A percentile compares a stretch with the other conserved stretches of the same genome.
These are phyloP conservation scores for Pollenia labialis DNA, from an alignment of 2,888 invertebrate species.

Conservation along the genomic window DNA sequence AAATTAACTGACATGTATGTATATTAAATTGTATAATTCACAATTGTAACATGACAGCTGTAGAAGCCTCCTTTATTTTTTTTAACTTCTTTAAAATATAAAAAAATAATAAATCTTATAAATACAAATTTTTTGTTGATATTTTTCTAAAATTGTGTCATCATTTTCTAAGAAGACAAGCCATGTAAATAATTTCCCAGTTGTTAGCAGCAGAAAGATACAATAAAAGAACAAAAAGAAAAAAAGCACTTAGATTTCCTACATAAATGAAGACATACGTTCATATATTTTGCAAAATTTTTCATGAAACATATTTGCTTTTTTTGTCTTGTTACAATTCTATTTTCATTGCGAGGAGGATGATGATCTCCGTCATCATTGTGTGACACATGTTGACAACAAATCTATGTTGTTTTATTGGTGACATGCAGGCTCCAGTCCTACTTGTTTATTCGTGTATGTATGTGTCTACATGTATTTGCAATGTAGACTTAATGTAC, in stretches of 20 bases:
- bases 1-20: neutral
- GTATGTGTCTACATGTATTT: neutral
- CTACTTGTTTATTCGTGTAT: slow-evolving; percentile 34
- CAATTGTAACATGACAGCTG: neutral
- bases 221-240: too few species aligned
- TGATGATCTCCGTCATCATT: slow-evolving; percentile 55
- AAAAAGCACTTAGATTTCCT: neutral
- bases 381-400: slow-evolving; percentile 72
- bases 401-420: slow-evolving; percentile 64
- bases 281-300: neutral
- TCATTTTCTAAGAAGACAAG: slow-evolving; percentile 10
- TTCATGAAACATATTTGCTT: neutral
- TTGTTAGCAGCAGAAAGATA: neutral
- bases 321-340: neutral
- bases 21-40: slow-evolving; percentile 9
- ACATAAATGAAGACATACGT: slow-evolving; percentile 15
- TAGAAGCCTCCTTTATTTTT: neutral
- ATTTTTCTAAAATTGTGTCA: slow-evolving; percentile 50
- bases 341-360: slow-evolving; percentile 5
- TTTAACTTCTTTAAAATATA: neutral
- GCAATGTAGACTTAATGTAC: slow-evolving; percentile 34
- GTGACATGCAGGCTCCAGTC: slow-evolving; percentile 49
- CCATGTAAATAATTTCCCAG: slow-evolving; percentile 12
- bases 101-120: slow-evolving; percentile 10
- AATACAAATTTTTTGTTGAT: neutral